Evolutionary conservation across 92 coral and sea anemone species (phyloP).

Genomic region (Epizoanthus scotinus): DNA sequence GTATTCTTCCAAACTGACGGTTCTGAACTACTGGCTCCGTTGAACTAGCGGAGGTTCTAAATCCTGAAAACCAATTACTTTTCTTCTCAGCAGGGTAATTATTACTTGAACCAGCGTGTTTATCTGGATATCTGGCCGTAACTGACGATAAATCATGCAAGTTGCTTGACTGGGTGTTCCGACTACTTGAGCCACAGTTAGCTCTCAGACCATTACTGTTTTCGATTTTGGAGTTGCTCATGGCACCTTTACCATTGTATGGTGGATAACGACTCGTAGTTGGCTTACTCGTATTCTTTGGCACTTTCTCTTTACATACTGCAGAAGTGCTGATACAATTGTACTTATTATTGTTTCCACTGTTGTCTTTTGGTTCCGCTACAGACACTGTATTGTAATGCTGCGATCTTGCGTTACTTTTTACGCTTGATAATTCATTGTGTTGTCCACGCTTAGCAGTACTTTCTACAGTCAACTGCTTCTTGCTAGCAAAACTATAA

Average conservation of each 20-base stretch:
- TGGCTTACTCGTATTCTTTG: neutral
- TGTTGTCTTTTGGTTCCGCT: neutral
- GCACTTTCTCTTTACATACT: neutral
- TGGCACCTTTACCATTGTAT: neutral
- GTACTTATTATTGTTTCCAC: neutral
- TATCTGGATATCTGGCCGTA: constrained; percentile 1
- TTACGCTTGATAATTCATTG: neutral
- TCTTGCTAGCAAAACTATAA: neutral
- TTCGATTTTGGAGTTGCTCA: neutral
- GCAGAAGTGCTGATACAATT: neutral
- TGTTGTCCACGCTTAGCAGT: neutral
- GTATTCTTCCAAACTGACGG: neutral
- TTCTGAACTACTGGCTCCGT: neutral
- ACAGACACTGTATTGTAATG: neutral
- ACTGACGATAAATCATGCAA: neutral
- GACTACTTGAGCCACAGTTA: neutral
- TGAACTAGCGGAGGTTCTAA: constrained; percentile 9
- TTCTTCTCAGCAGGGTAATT: neutral
- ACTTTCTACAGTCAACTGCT: neutral
- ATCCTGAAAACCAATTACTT: constrained; percentile 7
- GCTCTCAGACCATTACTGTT: neutral
- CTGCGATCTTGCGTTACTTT: neutral
- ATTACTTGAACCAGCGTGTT: neutral
- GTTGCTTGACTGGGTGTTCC: neutral
- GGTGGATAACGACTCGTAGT: neutral